Base-by-base conservation (phyloP, 2,888 invertebrate genomes). In the Bembecia ichneumoniformis region DNA sequence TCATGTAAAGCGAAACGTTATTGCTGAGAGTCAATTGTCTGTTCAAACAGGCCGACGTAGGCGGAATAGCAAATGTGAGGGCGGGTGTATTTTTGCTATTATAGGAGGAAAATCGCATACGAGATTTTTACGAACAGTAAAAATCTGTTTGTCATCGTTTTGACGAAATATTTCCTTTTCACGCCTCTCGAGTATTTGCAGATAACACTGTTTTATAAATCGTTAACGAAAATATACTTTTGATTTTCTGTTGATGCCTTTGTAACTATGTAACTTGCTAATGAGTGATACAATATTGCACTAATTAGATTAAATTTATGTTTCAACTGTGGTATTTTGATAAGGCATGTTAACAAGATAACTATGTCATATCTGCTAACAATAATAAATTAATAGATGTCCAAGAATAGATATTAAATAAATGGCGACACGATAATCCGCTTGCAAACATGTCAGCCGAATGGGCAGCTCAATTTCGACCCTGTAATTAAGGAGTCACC, bases 401-500 rank as follows among this genome's bases (percentile, higher is more conserved):
- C 11, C 15, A 11, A 44, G 15, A 15, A 17, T 44, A 10, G 3
- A 16, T 44, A 17, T 44, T 15, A 16, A 44, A 15, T 44, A 44
- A 16, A 68, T 66, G 68, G 71, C 71, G 70, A 74, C 77, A 75
- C 71, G 76, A 76, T 82, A 82, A 81, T 82, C 76, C 76, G 74
- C 80, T 81, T 71, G 75, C 71, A 75, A 79, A 80, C 74, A 75
- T 77, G 81, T 78, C 82, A 82, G 75, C 68, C 71, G 75, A 82
- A 80, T 78, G 81, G 83, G 78, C 79, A 79, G 83, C 77, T 84
- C 82, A 79, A 81, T 83, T 78, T 73, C 74, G 71, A 71, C 73
- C 73, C 74, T 71, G 74, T 83, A 82, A 86, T 86, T 82, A 83
- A 84, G 80, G 82, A 83, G 84, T 80, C 83, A 86, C 84, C 86